phyloP scores from a whole-genome alignment of 1,140 invertebrate genomes.

The Ruditapes philippinarum region DNA sequence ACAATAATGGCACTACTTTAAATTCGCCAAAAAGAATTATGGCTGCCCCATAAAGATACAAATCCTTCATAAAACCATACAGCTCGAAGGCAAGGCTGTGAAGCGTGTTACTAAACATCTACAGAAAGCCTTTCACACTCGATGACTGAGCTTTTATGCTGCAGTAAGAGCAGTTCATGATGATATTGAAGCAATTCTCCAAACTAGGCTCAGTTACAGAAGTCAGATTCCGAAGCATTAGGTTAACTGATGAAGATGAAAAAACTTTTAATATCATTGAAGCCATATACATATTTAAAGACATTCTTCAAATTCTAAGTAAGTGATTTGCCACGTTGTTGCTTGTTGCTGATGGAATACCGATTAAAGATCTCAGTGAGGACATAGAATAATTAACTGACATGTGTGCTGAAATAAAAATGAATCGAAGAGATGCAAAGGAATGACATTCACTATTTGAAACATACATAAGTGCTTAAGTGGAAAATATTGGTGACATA shows the following conservation, averaged over 20 bases:
- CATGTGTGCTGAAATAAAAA: constrained; percentile 7
- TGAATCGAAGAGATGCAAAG: background rate
- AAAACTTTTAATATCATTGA: constrained; percentile 28
- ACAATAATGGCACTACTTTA: constrained; percentile 24
- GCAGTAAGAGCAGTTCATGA: constrained; percentile 28
- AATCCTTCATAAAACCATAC: background rate
- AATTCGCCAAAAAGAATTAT: constrained; percentile 29
- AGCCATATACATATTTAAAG: background rate
- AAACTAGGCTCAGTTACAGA: constrained; percentile 14
- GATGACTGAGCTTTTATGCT: constrained; percentile 28
- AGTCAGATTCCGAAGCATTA: background rate
- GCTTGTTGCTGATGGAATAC: background rate
- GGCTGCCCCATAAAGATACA: constrained; percentile 20
- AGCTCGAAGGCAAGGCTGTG: background rate
- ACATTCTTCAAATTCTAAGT: constrained; percentile 24
- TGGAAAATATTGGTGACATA: constrained; percentile 2
- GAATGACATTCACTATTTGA: background rate
- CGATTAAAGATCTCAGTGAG: constrained; percentile 11
- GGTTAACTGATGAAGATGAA: constrained; percentile 28
- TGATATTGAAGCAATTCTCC: constrained; percentile 16
- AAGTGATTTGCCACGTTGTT: background rate
- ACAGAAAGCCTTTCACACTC: constrained; percentile 8
- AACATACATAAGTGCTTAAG: background rate
- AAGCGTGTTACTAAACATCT: background rate
- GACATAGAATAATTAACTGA: constrained; percentile 10